Percentiles rank a stretch among this genome's conserved stretches.
phyloP scores from a whole-genome alignment of 2,888 invertebrate species.

The Helleia helle region DNA sequence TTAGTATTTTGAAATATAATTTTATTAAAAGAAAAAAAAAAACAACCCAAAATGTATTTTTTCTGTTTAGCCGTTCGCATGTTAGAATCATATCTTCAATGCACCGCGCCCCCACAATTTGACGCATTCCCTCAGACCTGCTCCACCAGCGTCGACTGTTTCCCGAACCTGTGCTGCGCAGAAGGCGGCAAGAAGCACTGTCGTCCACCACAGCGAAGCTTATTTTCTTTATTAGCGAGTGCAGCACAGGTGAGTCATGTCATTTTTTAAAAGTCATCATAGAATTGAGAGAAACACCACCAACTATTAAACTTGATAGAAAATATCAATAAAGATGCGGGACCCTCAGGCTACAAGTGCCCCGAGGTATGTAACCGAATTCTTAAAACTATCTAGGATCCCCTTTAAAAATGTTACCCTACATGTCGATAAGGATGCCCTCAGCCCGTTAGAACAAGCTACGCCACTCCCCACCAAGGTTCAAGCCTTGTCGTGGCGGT shows the following conservation, averaged over 20 bases:
- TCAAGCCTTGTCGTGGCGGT: no score
- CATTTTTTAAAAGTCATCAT: no score
- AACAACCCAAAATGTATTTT: background rate
- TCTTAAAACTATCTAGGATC: no score
- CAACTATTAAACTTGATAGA: background rate
- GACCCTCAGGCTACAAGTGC: no score
- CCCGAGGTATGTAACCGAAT: no score
- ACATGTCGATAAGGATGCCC: no score
- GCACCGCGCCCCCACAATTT: constrained; percentile 79
- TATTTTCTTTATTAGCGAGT: constrained; percentile 78
- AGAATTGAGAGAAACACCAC: no score
- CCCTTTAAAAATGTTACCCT: no score
- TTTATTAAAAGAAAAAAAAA: background rate
- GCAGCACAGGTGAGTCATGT: constrained; percentile 67
- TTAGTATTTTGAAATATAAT: no score
- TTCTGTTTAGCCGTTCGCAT: constrained; percentile 49
- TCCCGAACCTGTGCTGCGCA: constrained; percentile 86
- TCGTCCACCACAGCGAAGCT: constrained; percentile 81
- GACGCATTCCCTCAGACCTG: constrained; percentile 82
- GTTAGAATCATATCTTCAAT: constrained; percentile 80
- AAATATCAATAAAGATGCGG: no score
- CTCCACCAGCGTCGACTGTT: constrained; percentile 81
- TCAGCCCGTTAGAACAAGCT: no score
- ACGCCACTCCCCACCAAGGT: no score
- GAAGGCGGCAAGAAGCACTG: constrained; percentile 82